A percentile compares a stretch with the other conserved stretches of the same genome.
Evolutionary conservation across 2,888 invertebrate genomes (phyloP).

Genomic region (Bellardia bayeri): DNA sequence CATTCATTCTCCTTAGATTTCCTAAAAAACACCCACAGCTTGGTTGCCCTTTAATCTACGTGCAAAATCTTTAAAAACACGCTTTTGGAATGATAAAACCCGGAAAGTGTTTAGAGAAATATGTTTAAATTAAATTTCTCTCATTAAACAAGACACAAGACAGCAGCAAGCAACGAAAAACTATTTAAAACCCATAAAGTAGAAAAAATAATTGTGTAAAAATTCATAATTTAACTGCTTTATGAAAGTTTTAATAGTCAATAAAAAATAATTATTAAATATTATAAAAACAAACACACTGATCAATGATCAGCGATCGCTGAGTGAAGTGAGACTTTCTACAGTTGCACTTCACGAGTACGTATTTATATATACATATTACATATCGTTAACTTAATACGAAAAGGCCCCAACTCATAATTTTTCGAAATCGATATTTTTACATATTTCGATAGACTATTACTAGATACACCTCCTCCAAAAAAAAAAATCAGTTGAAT

Average conservation of each 20-base stretch:
- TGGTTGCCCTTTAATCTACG: neutral
- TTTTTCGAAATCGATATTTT: too few species aligned
- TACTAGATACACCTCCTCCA: too few species aligned
- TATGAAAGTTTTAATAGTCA: constrained; percentile 45
- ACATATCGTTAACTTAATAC: too few species aligned
- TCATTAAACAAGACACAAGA: constrained; percentile 6
- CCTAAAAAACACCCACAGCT: neutral
- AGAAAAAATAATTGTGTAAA: constrained; percentile 17
- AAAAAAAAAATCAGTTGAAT: too few species aligned
- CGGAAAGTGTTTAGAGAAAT: constrained; percentile 43
- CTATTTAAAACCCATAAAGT: constrained; percentile 5
- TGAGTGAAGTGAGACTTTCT: neutral
- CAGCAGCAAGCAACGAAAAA: neutral
- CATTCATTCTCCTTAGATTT: constrained; percentile 4
- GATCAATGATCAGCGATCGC: too few species aligned
- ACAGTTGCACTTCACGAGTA: neutral
- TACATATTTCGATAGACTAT: too few species aligned
- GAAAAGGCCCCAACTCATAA: too few species aligned
- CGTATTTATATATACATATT: neutral
- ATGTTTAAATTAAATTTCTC: neutral
- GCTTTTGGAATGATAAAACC: constrained; percentile 6
- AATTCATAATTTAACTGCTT: constrained; percentile 36
- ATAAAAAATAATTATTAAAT: constrained; percentile 43
- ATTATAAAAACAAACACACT: neutral
- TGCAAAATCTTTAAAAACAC: constrained; percentile 28